These are phyloP conservation scores for Stenichneumon culpator DNA, from an alignment of 2,888 invertebrate genomes.

Conservation along the genomic window DNA sequence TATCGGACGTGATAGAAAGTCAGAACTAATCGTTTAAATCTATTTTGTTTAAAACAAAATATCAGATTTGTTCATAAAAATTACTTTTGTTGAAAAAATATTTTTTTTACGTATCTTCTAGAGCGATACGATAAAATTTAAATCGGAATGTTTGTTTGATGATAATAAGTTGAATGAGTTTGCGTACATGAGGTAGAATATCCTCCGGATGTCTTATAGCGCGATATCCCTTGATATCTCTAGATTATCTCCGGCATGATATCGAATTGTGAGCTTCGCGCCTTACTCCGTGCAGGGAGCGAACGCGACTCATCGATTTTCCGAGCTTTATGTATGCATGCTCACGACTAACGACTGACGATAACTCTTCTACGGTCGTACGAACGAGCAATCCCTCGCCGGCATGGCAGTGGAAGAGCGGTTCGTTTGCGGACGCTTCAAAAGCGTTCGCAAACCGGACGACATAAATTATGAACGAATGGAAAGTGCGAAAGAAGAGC, in stretches of 20 bases:
- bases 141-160: not conserved
- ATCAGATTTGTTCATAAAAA: too few species aligned
- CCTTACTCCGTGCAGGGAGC: not conserved
- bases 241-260: not conserved
- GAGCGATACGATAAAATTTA: not conserved
- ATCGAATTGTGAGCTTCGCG: not conserved
- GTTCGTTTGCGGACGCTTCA: conserved; percentile 11
- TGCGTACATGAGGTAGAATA: not conserved
- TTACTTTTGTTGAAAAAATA: not conserved
- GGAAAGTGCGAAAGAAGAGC: conserved; percentile 33
- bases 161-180: not conserved
- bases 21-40: not conserved
- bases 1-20: not conserved
- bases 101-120: too few species aligned
- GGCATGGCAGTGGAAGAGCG: not conserved
- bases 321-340: conserved; percentile 11
- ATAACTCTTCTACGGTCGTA: not conserved
- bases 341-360: conserved; percentile 9
- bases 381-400: not conserved
- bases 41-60: too few species aligned
- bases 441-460: conserved; percentile 32
- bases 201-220: not conserved
- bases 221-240: not conserved
- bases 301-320: not conserved
- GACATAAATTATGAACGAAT: conserved; percentile 55